These are phyloP conservation scores for Andrena camellia DNA, from an alignment of 2,888 invertebrate species.

Conservation along the genomic window DNA sequence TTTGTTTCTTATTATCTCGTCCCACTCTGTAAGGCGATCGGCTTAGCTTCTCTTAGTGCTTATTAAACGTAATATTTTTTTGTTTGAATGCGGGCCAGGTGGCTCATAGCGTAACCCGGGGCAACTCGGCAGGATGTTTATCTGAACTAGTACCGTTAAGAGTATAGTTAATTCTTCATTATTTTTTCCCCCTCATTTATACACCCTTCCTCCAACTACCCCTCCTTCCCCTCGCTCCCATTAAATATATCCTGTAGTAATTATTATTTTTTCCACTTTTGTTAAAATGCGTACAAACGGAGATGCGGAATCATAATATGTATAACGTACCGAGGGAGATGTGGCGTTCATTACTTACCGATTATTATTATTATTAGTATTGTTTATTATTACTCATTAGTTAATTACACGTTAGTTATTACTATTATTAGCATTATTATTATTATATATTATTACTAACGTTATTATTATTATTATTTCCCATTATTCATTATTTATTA, in stretches of 20 bases:
- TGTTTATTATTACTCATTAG: conserved; percentile 31
- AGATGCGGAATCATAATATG: conserved; percentile 80
- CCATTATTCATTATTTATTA: conserved; percentile 42
- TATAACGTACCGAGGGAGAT: conserved; percentile 74
- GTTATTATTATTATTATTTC: conserved; percentile 53
- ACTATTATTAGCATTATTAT: conserved; percentile 43
- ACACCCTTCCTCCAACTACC: too few relatives aligned
- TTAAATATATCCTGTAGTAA: conserved; percentile 71
- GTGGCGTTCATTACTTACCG: conserved; percentile 68
- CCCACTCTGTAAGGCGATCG: conserved; percentile 72
- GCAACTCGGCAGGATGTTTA: conserved; percentile 82
- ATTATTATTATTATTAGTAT: conserved; percentile 57
- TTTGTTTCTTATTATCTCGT: conserved; percentile 61
- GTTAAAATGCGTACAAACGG: conserved; percentile 80
- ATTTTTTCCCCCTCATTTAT: conserved; percentile 38
- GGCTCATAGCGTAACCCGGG: conserved; percentile 79
- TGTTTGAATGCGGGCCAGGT: conserved; percentile 75
- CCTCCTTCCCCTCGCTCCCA: neutral
- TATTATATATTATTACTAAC: conserved; percentile 51
- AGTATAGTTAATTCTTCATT: conserved; percentile 70
- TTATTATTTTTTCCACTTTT: conserved; percentile 59
- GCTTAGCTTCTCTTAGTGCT: conserved; percentile 66
- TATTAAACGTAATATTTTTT: conserved; percentile 72
- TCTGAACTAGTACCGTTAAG: conserved; percentile 82
- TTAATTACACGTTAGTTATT: conserved; percentile 32